Evolutionary conservation across 2,888 invertebrate genomes (phyloP).

Genomic region (Nematopogon swammerdamellus): DNA sequence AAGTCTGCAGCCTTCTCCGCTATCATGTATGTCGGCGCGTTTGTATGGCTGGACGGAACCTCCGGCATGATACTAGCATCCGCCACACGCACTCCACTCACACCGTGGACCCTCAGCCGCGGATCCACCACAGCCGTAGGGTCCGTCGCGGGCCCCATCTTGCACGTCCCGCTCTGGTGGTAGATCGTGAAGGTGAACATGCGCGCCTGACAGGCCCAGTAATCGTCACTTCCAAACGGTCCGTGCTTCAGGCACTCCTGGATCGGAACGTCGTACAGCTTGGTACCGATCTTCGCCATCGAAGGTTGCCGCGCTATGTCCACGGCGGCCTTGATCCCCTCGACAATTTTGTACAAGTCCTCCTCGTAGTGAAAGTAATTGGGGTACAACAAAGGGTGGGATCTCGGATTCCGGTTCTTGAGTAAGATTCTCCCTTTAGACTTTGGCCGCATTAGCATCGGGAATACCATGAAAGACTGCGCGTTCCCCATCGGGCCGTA

Average conservation of each 20-base stretch:
- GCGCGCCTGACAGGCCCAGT: slow-evolving; percentile 66
- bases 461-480: slow-evolving; percentile 57
- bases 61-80: slow-evolving; percentile 80
- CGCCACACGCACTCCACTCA: slow-evolving; percentile 66
- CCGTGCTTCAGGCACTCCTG: slow-evolving; percentile 55
- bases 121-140: slow-evolving; percentile 63
- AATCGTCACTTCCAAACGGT: slow-evolving; percentile 61
- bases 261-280: slow-evolving; percentile 57
- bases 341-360: slow-evolving; percentile 63
- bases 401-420: slow-evolving; percentile 66
- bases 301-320: slow-evolving; percentile 57
- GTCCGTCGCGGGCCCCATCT: slow-evolving; percentile 60
- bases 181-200: slow-evolving; percentile 69
- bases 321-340: slow-evolving; percentile 59
- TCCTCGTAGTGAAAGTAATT: slow-evolving; percentile 68
- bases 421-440: slow-evolving; percentile 67
- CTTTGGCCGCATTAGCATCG: slow-evolving; percentile 69
- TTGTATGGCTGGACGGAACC: slow-evolving; percentile 74
- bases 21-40: slow-evolving; percentile 76
- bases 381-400: slow-evolving; percentile 71
- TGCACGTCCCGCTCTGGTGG: slow-evolving; percentile 65
- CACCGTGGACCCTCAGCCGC: slow-evolving; percentile 61
- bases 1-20: slow-evolving; percentile 75
- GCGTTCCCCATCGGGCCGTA: slow-evolving; percentile 33
- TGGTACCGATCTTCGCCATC: slow-evolving; percentile 56